A percentile compares a stretch with the other conserved stretches of the same genome.
Conservation (phyloP, 2,888 invertebrate species). For the Nipponacmea schrenckii region DNA sequence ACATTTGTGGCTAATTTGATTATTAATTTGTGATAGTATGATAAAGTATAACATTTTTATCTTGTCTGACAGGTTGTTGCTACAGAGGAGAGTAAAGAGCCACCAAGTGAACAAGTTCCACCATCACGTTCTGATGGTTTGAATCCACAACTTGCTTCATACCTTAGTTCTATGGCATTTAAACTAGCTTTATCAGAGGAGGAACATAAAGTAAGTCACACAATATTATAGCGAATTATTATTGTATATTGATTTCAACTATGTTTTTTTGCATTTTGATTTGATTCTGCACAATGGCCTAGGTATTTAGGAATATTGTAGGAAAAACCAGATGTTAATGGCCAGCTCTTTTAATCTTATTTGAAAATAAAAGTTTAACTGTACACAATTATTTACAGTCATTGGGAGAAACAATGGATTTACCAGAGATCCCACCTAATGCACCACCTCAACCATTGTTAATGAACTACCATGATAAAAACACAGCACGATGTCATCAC, state of each 20-base stretch:
- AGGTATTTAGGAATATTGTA: no score
- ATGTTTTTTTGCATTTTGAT: no score
- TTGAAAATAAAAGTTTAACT: neutral
- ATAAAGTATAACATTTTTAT: no score
- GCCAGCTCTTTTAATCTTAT: neutral
- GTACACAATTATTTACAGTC: conserved; percentile 27
- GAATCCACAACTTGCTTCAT: conserved; percentile 52
- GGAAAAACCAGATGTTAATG: no score
- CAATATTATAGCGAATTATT: no score
- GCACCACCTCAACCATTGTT: conserved; percentile 53
- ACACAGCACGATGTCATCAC: conserved; percentile 55
- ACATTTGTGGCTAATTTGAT: no score
- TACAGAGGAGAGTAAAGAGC: conserved; percentile 56
- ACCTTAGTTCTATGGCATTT: conserved; percentile 56
- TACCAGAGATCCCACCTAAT: conserved; percentile 47
- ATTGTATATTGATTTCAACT: neutral
- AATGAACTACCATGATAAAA: conserved; percentile 58
- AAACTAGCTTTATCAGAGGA: conserved; percentile 62
- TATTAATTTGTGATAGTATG: no score
- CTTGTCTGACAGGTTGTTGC: conserved; percentile 54
- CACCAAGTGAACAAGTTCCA: conserved; percentile 59
- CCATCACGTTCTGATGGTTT: conserved; percentile 58
- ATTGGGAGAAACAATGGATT: conserved; percentile 50
- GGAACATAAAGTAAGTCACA: conserved; percentile 57
- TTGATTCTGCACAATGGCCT: no score